These are phyloP conservation scores for Parazoanthus atlanticus DNA, from an alignment of 92 coral and sea anemone species.

Conservation along the genomic window DNA sequence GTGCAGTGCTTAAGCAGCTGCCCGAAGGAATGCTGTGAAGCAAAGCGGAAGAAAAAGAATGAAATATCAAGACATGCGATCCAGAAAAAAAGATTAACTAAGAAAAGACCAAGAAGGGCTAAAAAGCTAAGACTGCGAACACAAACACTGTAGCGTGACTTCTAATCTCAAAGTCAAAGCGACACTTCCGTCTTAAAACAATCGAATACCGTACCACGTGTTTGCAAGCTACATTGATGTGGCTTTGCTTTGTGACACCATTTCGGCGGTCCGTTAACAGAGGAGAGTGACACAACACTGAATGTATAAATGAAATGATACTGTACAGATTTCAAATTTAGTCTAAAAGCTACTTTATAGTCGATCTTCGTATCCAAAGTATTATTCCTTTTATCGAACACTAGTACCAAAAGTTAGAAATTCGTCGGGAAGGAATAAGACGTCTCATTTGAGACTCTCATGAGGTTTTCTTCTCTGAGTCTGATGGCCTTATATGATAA, in stretches of 20 bases:
- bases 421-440: not conserved
- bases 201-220: not conserved
- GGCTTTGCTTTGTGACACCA: not conserved
- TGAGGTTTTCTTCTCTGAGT: not conserved
- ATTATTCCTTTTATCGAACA: no score
- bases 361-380: not conserved
- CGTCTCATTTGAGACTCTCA: not conserved
- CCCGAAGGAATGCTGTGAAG: slow-evolving; percentile 28
- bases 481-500: not conserved
- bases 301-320: not conserved
- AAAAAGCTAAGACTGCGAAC: slow-evolving; percentile 7
- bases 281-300: not conserved
- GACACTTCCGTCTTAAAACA: not conserved
- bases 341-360: not conserved
- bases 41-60: slow-evolving; percentile 22
- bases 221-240: no score
- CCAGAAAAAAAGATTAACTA: not conserved
- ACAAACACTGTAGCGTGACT: not conserved
- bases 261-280: not conserved
- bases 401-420: not conserved
- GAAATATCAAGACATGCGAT: slow-evolving; percentile 24
- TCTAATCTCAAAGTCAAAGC: not conserved
- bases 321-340: not conserved
- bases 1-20: slow-evolving; percentile 34
- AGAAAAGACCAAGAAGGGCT: not conserved